Percentiles rank a stretch among this genome's conserved stretches.
These are phyloP conservation scores for Aricia artaxerxes DNA, from an alignment of 2,888 invertebrate species.

Conservation along the genomic window DNA sequence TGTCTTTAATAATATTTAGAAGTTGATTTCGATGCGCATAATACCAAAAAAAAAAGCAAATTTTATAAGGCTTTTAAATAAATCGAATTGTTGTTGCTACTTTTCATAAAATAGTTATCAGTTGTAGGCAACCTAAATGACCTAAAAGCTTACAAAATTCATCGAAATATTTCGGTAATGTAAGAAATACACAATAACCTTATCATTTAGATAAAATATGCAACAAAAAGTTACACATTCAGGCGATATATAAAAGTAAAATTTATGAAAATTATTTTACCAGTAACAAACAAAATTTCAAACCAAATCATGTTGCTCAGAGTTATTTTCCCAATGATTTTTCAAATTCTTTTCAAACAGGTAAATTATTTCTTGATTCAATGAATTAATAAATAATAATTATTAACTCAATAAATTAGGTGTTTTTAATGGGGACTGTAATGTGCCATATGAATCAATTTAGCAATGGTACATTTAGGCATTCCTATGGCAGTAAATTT, in stretches of 20 bases:
- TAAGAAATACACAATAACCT: background rate
- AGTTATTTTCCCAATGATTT: background rate
- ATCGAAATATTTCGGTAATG: background rate
- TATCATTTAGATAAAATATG: background rate
- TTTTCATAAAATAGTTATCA: background rate
- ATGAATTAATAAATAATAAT: no score
- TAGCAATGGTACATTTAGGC: no score
- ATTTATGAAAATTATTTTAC: background rate
- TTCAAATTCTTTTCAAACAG: background rate
- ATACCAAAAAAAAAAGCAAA: no score
- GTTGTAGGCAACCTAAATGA: background rate
- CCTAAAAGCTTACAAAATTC: constrained; percentile 10
- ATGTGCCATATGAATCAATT: no score
- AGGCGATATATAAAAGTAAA: constrained; percentile 8
- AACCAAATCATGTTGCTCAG: background rate
- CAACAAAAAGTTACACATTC: background rate
- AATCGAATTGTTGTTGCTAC: background rate
- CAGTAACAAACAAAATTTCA: background rate
- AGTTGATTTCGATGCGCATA: no score
- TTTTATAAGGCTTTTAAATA: no score
- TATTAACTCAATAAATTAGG: no score
- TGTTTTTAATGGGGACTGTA: no score
- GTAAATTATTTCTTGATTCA: background rate
- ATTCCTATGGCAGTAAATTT: no score
- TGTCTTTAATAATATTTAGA: no score